A percentile compares a stretch with the other conserved stretches of the same genome.
Conservation (phyloP, 2,888 invertebrate genomes). For the Apoderus coryli region DNA sequence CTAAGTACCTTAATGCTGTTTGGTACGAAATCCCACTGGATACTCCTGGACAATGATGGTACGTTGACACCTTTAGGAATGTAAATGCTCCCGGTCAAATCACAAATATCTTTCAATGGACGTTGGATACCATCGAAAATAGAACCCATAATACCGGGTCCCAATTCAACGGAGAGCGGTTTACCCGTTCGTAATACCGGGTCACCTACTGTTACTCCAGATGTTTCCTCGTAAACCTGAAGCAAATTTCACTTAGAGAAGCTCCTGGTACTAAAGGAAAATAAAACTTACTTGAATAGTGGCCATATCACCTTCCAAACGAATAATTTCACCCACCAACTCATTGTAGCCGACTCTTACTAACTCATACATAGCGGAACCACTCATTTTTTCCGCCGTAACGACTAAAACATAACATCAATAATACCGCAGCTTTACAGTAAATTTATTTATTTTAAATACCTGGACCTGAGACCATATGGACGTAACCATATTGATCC, state of each 20-base stretch:
- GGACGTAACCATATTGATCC: conserved; percentile 84
- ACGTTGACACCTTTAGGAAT: conserved; percentile 98
- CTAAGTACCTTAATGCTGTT: conserved; percentile 67
- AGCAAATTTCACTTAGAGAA: not conserved
- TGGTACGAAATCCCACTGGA: conserved; percentile 88
- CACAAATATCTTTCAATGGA: conserved; percentile 91
- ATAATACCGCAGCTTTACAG: conserved; percentile 1
- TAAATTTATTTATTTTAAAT: conserved; percentile 25
- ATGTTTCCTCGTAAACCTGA: conserved; percentile 87
- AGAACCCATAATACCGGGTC: conserved; percentile 97
- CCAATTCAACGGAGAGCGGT: conserved; percentile 95
- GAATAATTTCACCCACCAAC: conserved; percentile 98
- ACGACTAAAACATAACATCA: conserved; percentile 56
- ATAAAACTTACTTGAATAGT: conserved; percentile 79
- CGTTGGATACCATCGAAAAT: conserved; percentile 99
- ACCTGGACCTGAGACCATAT: conserved; percentile 98
- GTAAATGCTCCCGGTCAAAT: conserved; percentile 91
- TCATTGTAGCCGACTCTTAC: conserved; percentile 97
- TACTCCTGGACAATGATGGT: conserved; percentile 70
- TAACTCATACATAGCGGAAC: conserved; percentile 99
- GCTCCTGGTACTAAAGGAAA: not conserved
- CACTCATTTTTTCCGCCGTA: conserved; percentile 97
- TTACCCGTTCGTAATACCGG: conserved; percentile 97
- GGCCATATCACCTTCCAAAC: conserved; percentile 98
- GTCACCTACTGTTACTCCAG: conserved; percentile 98